Conservation (phyloP, 2,113 vertebrate genomes). For the Pollimyrus isidori region DNA sequence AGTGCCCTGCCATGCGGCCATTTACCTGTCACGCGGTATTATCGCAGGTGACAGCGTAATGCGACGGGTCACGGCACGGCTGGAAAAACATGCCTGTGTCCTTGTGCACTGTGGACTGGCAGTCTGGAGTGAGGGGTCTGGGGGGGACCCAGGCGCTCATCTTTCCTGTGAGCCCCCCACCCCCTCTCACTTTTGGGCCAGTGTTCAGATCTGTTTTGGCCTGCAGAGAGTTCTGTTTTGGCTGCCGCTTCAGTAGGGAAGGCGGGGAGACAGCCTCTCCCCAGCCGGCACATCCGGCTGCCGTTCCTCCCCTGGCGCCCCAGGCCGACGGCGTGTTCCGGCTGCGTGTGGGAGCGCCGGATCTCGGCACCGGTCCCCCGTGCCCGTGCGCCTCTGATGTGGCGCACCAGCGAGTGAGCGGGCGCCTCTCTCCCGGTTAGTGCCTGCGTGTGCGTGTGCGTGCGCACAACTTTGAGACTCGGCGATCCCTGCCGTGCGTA, state of each 20-base stretch:
- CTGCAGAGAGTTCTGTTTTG: neutral
- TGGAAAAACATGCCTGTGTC: neutral
- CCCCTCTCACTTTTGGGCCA: neutral
- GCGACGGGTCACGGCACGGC: neutral
- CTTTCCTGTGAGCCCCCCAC: neutral
- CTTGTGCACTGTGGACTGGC: neutral
- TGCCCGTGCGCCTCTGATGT: neutral
- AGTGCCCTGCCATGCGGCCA: neutral
- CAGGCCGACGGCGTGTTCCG: neutral
- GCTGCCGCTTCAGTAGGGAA: neutral
- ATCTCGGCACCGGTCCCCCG: neutral
- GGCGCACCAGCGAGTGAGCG: neutral
- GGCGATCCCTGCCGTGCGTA: neutral
- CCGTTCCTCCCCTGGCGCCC: neutral
- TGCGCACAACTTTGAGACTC: conserved; percentile 16
- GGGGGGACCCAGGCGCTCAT: neutral
- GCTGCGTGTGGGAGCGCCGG: neutral
- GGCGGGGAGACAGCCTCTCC: neutral
- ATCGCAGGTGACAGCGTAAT: neutral
- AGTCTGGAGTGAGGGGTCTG: neutral
- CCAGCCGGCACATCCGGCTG: neutral
- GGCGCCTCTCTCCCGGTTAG: neutral
- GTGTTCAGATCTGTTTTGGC: conserved; percentile 1
- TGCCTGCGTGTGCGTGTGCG: neutral
- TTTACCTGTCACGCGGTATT: neutral